Base-by-base conservation (phyloP, 2,113 vertebrate genomes). In the Elachura formosa region DNA sequence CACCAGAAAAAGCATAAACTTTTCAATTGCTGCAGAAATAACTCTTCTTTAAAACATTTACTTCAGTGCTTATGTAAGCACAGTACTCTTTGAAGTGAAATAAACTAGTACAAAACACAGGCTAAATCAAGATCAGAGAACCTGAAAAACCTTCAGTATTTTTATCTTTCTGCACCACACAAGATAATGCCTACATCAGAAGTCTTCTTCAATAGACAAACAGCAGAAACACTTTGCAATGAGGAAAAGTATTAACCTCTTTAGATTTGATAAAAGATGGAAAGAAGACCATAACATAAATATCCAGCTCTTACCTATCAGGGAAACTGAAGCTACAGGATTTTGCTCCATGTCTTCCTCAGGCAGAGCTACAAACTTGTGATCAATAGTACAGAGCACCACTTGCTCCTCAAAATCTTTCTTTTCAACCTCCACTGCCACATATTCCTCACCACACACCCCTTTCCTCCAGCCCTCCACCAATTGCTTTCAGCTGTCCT, bases 371-470 rank as follows among this genome's bases (percentile, higher is more conserved):
- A 6, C 22, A 69, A 15, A 41, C 5, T 12, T 2, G 0, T 3
- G 1, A 23, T 33, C 18, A 7, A 5, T 3, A 23, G 2, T 1
- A 0, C 55, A 83, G 2, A 62, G 6, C 21, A 81, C 6, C 15
- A 51, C 5, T 7, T 13, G 1, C 38, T 64, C 17, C 38, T 46
- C 6, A 12, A 68, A 75, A 0, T 0, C 18, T 28, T 49, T 12
- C 12, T 23, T 51, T n/a, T 12, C 36, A 9, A 0, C 0, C 14
- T 1, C 6, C 2, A 11, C 5, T 6, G 3, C 43, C 26, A 8
- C 0, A 0, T 1, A 1, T 17, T 19, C 26, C 4, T 14, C 19
- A 38, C 3, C 13, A 33, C 23, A 4, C 1, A 0, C 0, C 24
- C 9, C 3, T 18, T 8, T 41, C 6, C 18, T 12, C 15, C 6